These are phyloP conservation scores for Helicolenus hilgendorfi DNA, from an alignment of 2,797 vertebrate genomes.

Conservation along the genomic window DNA sequence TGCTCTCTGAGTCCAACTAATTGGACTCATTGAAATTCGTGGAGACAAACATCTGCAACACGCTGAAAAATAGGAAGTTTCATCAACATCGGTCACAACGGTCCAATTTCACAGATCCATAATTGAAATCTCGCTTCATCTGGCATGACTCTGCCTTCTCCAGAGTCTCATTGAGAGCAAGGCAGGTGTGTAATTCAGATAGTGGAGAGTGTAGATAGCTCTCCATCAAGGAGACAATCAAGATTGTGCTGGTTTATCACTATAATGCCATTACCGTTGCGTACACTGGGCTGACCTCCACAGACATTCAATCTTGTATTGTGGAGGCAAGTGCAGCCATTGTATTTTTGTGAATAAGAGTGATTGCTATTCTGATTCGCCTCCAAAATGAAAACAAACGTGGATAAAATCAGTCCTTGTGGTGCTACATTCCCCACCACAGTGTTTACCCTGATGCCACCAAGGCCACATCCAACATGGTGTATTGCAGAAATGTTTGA, in stretches of 20 bases:
- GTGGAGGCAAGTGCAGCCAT: neutral
- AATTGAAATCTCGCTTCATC: conserved; percentile 7
- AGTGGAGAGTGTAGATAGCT: neutral
- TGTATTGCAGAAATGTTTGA: neutral
- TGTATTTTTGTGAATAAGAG: neutral
- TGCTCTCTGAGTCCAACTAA: neutral
- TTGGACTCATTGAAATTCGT: neutral
- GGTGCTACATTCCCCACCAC: neutral
- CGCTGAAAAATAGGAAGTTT: neutral
- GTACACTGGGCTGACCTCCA: neutral
- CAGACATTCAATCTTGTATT: neutral
- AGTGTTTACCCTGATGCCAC: neutral
- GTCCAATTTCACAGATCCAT: conserved; percentile 7
- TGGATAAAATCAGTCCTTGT: neutral
- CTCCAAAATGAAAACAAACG: neutral
- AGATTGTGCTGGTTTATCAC: neutral
- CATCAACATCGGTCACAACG: neutral
- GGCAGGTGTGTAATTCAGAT: neutral
- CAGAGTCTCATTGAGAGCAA: neutral
- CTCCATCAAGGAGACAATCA: neutral
- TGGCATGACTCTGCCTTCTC: neutral
- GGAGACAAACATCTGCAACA: neutral
- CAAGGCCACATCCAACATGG: neutral
- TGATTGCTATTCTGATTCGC: neutral
- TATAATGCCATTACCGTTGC: neutral